Evolutionary conservation across 2,113 vertebrate genomes (phyloP).

Genomic region (Diadophis punctatus): DNA sequence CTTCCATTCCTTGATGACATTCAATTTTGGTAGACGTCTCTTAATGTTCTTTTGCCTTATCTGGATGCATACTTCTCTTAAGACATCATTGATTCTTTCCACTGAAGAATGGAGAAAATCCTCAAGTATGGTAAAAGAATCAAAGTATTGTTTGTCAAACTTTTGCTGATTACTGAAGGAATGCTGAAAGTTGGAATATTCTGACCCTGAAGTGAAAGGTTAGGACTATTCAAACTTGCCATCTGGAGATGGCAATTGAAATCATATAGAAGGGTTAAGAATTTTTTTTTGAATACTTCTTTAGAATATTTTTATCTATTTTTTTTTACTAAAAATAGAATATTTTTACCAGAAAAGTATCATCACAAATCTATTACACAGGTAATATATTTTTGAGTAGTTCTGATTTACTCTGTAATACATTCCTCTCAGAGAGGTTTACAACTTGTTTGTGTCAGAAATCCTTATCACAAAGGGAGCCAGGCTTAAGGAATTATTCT

Average conservation of each 20-base stretch:
- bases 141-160: not conserved
- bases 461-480: not conserved
- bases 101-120: not conserved
- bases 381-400: not conserved
- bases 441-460: not conserved
- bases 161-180: not conserved
- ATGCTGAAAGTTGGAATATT: not conserved
- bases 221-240: not conserved
- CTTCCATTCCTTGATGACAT: not conserved
- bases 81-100: not conserved
- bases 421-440: not conserved
- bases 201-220: not conserved
- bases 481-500: not conserved
- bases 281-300: not conserved
- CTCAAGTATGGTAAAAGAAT: not conserved
- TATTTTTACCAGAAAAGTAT: not conserved
- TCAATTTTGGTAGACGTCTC: not conserved
- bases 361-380: not conserved
- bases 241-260: not conserved
- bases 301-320: not conserved
- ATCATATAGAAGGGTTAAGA: not conserved
- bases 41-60: not conserved
- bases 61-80: not conserved
- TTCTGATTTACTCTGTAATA: not conserved
- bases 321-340: not conserved